Evolutionary conservation across 2,888 invertebrate species (phyloP).

Genomic region (Lissonota sp.): DNA sequence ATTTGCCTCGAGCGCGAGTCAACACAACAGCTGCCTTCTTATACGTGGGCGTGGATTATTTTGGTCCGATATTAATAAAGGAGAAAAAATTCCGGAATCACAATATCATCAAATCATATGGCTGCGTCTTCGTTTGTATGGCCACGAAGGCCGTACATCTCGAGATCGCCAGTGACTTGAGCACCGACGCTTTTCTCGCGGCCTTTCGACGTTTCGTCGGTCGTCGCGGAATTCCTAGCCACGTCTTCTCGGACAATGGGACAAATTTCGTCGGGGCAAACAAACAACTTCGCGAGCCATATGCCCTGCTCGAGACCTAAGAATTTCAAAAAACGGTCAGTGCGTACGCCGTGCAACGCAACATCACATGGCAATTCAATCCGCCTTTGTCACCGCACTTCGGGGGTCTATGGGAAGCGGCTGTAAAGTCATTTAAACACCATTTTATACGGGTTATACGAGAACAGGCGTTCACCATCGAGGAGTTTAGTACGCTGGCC

Average conservation of each 20-base stretch:
- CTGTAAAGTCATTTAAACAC: constrained; percentile 55
- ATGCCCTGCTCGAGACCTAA: constrained; percentile 27
- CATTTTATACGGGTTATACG: constrained; percentile 50
- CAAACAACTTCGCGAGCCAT: constrained; percentile 45
- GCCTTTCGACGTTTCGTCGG: constrained; percentile 46
- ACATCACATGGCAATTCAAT: constrained; percentile 33
- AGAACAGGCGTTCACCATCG: constrained; percentile 34
- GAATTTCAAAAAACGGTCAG: constrained; percentile 15
- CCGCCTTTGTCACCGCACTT: constrained; percentile 50
- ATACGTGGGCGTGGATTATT: constrained; percentile 44
- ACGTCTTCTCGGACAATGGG: constrained; percentile 53
- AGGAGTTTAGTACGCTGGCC: constrained; percentile 48
- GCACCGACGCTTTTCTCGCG: constrained; percentile 46
- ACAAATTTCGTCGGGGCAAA: constrained; percentile 61
- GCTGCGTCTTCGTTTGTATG: constrained; percentile 48
- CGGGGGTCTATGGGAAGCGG: constrained; percentile 57
- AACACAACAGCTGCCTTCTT: constrained; percentile 31
- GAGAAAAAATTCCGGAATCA: not conserved
- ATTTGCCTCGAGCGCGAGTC: constrained; percentile 31
- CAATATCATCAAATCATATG: constrained; percentile 2
- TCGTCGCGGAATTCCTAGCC: constrained; percentile 29
- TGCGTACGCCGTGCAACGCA: not conserved
- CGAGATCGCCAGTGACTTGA: constrained; percentile 6
- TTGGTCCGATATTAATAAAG: no score
- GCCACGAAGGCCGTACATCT: constrained; percentile 42